Evolutionary conservation across 1,140 invertebrate species (phyloP).

Genomic region (Papilio dardanus): DNA sequence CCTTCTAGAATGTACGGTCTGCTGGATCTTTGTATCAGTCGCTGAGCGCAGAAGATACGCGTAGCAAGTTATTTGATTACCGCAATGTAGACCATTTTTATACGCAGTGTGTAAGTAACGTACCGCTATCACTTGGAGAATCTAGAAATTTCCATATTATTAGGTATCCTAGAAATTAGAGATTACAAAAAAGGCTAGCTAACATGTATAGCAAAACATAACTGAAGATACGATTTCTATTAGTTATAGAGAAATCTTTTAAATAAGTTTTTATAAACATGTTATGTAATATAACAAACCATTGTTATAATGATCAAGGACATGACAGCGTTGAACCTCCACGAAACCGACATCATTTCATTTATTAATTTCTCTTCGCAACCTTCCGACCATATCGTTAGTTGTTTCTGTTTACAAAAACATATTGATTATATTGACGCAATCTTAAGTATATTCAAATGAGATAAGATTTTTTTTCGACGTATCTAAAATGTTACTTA

Average conservation of each 20-base stretch:
- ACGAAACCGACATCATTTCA: slow-evolving; percentile 74
- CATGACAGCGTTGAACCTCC: slow-evolving; percentile 75
- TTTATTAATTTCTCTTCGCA: slow-evolving; percentile 76
- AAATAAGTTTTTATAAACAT: not conserved
- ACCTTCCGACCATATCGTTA: slow-evolving; percentile 71
- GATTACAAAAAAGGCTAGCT: not conserved
- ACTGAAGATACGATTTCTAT: not conserved
- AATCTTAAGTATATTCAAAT: slow-evolving; percentile 2
- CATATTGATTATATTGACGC: slow-evolving; percentile 15
- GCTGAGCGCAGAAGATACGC: slow-evolving; percentile 68
- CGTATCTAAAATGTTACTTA: slow-evolving; percentile 10
- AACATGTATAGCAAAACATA: not conserved
- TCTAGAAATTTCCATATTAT: slow-evolving; percentile 47
- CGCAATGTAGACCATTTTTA: slow-evolving; percentile 64
- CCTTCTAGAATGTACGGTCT: slow-evolving; percentile 40
- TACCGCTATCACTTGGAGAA: slow-evolving; percentile 66
- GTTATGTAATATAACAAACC: slow-evolving; percentile 47
- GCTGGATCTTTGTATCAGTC: slow-evolving; percentile 52
- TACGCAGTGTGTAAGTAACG: slow-evolving; percentile 75
- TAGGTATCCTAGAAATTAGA: not conserved
- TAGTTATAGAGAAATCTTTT: not conserved
- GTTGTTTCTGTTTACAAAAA: slow-evolving; percentile 52
- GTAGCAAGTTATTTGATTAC: slow-evolving; percentile 62
- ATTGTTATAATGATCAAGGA: slow-evolving; percentile 68
- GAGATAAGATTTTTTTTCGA: not conserved